These are phyloP conservation scores for Chymomyza caudatula DNA, from an alignment of 2,888 invertebrate genomes.

Conservation along the genomic window DNA sequence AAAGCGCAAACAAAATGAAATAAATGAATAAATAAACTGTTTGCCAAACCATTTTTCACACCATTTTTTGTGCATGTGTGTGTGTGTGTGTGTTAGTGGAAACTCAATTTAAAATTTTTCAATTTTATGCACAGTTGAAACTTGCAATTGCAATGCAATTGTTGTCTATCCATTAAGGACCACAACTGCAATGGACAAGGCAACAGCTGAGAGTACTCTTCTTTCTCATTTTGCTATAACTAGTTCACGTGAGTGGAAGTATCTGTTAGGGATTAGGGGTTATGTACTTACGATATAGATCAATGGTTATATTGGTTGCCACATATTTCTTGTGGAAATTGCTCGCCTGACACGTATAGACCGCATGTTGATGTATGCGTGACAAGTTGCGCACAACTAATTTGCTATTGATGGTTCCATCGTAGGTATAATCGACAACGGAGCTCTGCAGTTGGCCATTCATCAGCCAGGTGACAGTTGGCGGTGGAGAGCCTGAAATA, in stretches of 20 bases:
- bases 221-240: not conserved
- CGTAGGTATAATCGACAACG: slow-evolving; percentile 77
- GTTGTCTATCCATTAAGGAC: not conserved
- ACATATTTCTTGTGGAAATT: slow-evolving; percentile 82
- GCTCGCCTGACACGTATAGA: slow-evolving; percentile 87
- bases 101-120: slow-evolving; percentile 40
- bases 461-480: slow-evolving; percentile 87
- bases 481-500: slow-evolving; percentile 84
- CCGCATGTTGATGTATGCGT: slow-evolving; percentile 85
- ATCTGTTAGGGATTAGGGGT: not conserved
- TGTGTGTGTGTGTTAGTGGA: slow-evolving; percentile 17
- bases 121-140: slow-evolving; percentile 21
- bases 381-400: slow-evolving; percentile 82
- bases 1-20: slow-evolving; percentile 17
- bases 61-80: slow-evolving; percentile 38
- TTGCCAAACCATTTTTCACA: slow-evolving; percentile 53
- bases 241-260: too few relatives aligned
- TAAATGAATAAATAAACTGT: slow-evolving; percentile 51
- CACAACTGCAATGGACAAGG: not conserved
- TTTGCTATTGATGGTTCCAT: slow-evolving; percentile 81
- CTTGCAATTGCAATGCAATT: slow-evolving; percentile 3
- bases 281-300: slow-evolving; percentile 85
- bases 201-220: not conserved
- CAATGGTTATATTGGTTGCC: slow-evolving; percentile 84
- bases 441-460: slow-evolving; percentile 80